Evolutionary conservation across 2,888 invertebrate species (phyloP).

Genomic region (Volucella zonaria): DNA sequence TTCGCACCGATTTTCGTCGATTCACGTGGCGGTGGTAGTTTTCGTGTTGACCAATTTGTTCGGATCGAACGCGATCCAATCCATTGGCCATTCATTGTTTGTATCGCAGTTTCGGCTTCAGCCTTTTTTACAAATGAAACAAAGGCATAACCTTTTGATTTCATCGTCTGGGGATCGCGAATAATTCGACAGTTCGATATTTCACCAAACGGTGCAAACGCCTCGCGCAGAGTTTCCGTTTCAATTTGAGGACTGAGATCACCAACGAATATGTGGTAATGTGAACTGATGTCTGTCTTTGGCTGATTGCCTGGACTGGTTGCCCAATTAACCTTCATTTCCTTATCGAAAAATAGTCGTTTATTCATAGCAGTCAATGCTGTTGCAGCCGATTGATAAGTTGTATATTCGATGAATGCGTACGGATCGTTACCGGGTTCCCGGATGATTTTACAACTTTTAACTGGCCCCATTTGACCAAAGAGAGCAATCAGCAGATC

Average conservation of each 20-base stretch:
- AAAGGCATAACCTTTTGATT: conserved; percentile 99
- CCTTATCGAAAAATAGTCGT: conserved; percentile 97
- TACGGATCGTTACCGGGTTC: conserved; percentile 99
- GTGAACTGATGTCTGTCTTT: conserved; percentile 98
- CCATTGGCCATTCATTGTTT: conserved; percentile 99
- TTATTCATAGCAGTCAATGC: conserved; percentile 99
- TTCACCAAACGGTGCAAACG: conserved; percentile 99
- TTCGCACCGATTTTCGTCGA: conserved; percentile 83
- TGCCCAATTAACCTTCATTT: conserved; percentile 99
- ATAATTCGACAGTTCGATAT: conserved; percentile 99
- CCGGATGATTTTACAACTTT: conserved; percentile 99
- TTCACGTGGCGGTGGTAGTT: conserved; percentile 92
- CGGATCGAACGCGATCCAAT: conserved; percentile 98
- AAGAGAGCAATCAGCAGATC: conserved; percentile 97
- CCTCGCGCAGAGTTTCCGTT: conserved; percentile 97
- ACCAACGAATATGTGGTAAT: conserved; percentile 99
- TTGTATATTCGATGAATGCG: conserved; percentile 99
- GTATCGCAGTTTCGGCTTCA: conserved; percentile 98
- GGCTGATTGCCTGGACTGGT: conserved; percentile 99
- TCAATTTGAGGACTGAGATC: conserved; percentile 99
- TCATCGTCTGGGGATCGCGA: conserved; percentile 98
- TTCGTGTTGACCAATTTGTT: conserved; percentile 99
- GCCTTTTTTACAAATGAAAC: conserved; percentile 99
- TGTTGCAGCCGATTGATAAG: conserved; percentile 97
- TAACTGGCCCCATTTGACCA: conserved; percentile 98